Conservation (phyloP, 2,888 invertebrate species). For the Silvanus unidentatus region DNA sequence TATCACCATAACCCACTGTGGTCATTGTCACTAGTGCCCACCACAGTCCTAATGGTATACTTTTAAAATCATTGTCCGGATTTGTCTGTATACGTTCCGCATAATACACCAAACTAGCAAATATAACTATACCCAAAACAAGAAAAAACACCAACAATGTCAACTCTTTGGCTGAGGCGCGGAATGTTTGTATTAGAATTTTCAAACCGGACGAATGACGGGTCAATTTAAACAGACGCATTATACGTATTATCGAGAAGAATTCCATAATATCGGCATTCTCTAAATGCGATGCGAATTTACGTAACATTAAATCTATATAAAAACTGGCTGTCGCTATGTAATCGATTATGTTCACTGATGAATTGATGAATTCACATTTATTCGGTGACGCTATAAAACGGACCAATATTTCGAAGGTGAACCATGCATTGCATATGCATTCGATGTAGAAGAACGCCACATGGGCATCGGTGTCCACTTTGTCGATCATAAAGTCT, state of each 20-base stretch:
- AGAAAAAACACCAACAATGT: slow-evolving; percentile 95
- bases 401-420: slow-evolving; percentile 79
- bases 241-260: slow-evolving; percentile 95
- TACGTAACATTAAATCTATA: slow-evolving; percentile 84
- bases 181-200: slow-evolving; percentile 96
- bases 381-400: slow-evolving; percentile 93
- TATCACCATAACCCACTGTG: slow-evolving; percentile 96
- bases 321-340: slow-evolving; percentile 98
- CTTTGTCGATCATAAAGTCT: slow-evolving; percentile 81
- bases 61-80: slow-evolving; percentile 95
- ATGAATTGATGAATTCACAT: slow-evolving; percentile 90
- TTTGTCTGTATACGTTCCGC: slow-evolving; percentile 89
- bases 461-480: slow-evolving; percentile 91
- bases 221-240: slow-evolving; percentile 95
- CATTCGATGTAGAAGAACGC: slow-evolving; percentile 99
- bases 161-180: slow-evolving; percentile 94
- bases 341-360: slow-evolving; percentile 97
- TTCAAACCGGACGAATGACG: slow-evolving; percentile 96
- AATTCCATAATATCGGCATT: slow-evolving; percentile 96
- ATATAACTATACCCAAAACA: slow-evolving; percentile 95
- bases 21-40: slow-evolving; percentile 99
- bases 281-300: slow-evolving; percentile 84
- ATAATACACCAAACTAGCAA: slow-evolving; percentile 96
- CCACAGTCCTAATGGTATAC: slow-evolving; percentile 96
- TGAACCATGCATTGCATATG: slow-evolving; percentile 99